Conservation (phyloP, 2,888 invertebrate species). For the Pammene aurita region DNA sequence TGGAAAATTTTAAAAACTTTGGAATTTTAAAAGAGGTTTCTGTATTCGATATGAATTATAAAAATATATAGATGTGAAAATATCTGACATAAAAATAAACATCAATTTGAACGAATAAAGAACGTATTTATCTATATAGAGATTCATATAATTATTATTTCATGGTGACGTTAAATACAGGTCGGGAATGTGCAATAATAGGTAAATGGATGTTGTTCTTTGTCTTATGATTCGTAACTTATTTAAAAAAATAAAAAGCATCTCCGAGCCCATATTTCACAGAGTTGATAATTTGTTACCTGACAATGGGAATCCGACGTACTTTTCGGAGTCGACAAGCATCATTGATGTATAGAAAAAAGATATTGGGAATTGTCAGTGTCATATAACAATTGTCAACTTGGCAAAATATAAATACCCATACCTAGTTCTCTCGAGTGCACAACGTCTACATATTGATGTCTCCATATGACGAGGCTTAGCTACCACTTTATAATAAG, state of each 20-base stretch:
- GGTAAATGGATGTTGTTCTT: background rate
- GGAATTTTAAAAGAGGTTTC: conserved; percentile 1
- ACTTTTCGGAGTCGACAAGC: background rate
- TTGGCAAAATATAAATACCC: background rate
- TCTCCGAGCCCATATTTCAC: background rate
- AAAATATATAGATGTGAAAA: conserved; percentile 1
- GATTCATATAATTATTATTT: too few species aligned
- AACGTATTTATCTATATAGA: too few species aligned
- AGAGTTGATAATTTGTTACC: background rate
- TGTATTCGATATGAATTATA: conserved; percentile 19
- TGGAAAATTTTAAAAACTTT: background rate
- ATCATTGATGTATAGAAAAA: background rate
- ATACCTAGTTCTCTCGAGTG: too few species aligned
- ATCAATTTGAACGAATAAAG: too few species aligned
- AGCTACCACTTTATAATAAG: too few species aligned
- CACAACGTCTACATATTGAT: too few species aligned
- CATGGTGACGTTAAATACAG: conserved; percentile 39
- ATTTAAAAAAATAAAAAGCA: background rate
- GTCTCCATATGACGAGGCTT: too few species aligned
- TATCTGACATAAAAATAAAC: background rate
- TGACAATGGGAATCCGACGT: background rate
- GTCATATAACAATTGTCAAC: conserved; percentile 1
- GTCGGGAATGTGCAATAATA: conserved; percentile 57
- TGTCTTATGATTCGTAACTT: too few species aligned
- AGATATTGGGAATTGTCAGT: background rate